A percentile compares a stretch with the other conserved stretches of the same genome.
phyloP scores from a whole-genome alignment of 37 sponge, comb jelly and placozoan genomes.

The Chondrilla cf. caribensis region DNA sequence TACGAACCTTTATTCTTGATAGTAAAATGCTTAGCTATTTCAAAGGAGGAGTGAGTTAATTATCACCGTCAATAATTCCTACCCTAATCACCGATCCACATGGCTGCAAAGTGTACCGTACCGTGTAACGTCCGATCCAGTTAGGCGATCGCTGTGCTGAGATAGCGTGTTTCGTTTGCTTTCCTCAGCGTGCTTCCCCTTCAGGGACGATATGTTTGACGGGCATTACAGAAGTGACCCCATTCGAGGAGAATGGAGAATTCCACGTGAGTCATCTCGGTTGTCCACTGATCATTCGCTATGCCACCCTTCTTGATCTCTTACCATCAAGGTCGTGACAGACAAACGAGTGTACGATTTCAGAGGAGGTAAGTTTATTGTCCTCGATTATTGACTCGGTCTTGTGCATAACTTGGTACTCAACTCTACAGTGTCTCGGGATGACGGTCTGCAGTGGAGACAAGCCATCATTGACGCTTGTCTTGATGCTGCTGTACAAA shows the following conservation, averaged over 20 bases:
- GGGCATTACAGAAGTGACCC: neutral
- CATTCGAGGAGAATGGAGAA: neutral
- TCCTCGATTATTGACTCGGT: neutral
- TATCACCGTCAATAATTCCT: neutral
- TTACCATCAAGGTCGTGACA: neutral
- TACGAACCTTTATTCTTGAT: slow-evolving; percentile 74
- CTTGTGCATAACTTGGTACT: neutral
- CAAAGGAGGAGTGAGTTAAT: slow-evolving; percentile 81
- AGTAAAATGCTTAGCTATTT: slow-evolving; percentile 74
- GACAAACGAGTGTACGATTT: slow-evolving; percentile 1
- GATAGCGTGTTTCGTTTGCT: neutral
- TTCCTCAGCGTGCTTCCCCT: slow-evolving; percentile 9
- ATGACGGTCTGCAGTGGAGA: slow-evolving; percentile 14
- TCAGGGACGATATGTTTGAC: neutral
- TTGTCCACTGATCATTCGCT: neutral
- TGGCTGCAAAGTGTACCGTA: neutral
- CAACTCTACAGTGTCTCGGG: neutral
- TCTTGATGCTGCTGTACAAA: neutral
- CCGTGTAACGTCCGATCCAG: too few relatives aligned
- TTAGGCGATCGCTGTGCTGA: too few relatives aligned
- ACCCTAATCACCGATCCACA: neutral
- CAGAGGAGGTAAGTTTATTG: slow-evolving; percentile 3
- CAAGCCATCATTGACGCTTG: slow-evolving; percentile 29
- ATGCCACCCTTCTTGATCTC: neutral
- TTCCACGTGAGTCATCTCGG: neutral